Evolutionary conservation across 2,797 vertebrate genomes (phyloP), one percentile per base, ranked within the genome.

Genomic region (Anisognathus igniventris): DNA sequence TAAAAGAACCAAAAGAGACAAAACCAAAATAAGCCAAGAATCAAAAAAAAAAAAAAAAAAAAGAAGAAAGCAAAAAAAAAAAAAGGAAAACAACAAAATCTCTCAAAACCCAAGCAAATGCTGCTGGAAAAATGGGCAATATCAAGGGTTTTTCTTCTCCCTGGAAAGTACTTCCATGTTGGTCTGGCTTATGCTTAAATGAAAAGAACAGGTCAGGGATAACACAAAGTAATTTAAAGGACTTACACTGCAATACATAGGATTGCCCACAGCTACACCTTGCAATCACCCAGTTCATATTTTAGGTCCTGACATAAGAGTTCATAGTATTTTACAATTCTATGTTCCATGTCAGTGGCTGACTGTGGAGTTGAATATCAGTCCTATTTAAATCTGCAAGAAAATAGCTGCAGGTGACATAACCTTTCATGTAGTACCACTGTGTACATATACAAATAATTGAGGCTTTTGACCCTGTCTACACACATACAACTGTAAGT

Each of bases 401-500:
- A 98, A 99, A 99, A 99, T 98, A 99, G 98, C 99, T 98, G 96
- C 97, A 98, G 99, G 99, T 99, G 98, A 99, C 99, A 98, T 99
- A 99, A 99, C 99, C 99, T 99, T 99, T 99, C 98, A 97, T 99
- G 99, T 99, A 98, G 97, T 97, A 96, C 98, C 98, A 97, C 98
- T 97, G 98, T 99, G 98, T 98, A 98, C 98, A 98, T 98, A 99
- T 98, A 99, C 99, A 99, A 99, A 99, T 99, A 99, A 99, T 99
- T 99, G 99, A 99, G 98, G 99, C 99, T 99, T 99, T 99, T 99
- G 99, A 99, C 99, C 99, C 98, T 98, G 98, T 99, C 98, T 98
- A 98, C 97, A 98, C 97, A 98, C 98, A 98, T 98, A 98, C 97
- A 98, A 98, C 98, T 99, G 99, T 99, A 99, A 99, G 98, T 99